Percentiles rank a stretch among this genome's conserved stretches.
Evolutionary conservation across 2,113 vertebrate species (phyloP).

Genomic region (Lophius piscatorius): DNA sequence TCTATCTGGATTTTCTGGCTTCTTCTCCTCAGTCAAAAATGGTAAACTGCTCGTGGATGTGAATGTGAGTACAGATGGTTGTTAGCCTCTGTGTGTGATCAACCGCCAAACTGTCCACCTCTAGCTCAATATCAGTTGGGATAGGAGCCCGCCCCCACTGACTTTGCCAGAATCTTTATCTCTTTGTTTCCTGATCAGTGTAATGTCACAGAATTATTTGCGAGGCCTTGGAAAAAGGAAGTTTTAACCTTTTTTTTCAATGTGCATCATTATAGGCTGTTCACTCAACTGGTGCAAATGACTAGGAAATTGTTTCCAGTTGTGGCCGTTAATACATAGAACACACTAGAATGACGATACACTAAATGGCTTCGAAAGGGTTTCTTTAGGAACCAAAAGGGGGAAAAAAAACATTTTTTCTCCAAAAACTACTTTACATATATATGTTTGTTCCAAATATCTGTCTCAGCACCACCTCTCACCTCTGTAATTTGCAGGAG

Average conservation of each 20-base stretch:
- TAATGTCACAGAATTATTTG: not conserved
- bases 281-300: slow-evolving; percentile 37
- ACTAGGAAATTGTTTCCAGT: slow-evolving; percentile 48
- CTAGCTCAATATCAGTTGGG: no score
- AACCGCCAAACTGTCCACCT: no score
- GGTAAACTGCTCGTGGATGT: no score
- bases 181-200: not conserved
- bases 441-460: not conserved
- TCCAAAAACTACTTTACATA: not conserved
- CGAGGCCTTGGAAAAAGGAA: slow-evolving; percentile 13
- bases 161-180: not conserved
- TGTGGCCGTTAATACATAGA: slow-evolving; percentile 7
- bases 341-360: slow-evolving; percentile 13
- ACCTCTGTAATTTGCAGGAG: slow-evolving; percentile 14
- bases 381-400: not conserved
- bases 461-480: not conserved
- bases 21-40: no score
- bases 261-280: slow-evolving; percentile 1
- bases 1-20: no score
- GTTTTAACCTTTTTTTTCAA: slow-evolving; percentile 9
- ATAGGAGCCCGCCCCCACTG: no score
- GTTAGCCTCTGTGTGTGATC: no score
- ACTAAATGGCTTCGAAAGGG: not conserved
- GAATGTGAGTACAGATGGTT: no score
- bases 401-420: not conserved